These are phyloP conservation scores for Plestiodon gilberti DNA, from an alignment of 2,113 vertebrate species.

Conservation along the genomic window DNA sequence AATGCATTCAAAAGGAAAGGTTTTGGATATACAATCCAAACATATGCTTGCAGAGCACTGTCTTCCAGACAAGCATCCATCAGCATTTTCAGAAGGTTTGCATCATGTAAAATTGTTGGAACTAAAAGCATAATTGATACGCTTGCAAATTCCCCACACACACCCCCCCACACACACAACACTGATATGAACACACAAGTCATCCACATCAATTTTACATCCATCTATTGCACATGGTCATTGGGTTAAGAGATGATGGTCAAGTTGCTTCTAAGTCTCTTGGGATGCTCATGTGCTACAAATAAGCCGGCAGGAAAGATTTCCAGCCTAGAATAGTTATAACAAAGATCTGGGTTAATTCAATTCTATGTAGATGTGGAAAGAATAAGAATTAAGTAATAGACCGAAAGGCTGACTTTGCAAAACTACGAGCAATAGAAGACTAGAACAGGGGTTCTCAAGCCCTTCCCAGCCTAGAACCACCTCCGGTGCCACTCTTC, in stretches of 20 bases:
- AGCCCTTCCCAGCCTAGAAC: too few species aligned
- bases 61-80: neutral
- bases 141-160: too few species aligned
- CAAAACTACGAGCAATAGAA: constrained; percentile 49
- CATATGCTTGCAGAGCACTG: constrained; percentile 1
- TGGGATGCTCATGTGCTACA: neutral
- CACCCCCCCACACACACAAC: too few species aligned
- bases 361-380: constrained; percentile 38
- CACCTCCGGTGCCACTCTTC: too few species aligned
- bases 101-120: neutral
- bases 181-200: rapidly evolving
- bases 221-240: neutral
- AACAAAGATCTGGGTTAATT: neutral
- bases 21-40: constrained; percentile 14
- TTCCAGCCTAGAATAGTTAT: neutral
- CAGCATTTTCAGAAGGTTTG: neutral
- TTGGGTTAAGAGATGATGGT: neutral
- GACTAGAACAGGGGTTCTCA: constrained; percentile 49
- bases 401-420: constrained; percentile 47
- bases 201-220: rapidly evolving
- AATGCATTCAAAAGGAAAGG: constrained; percentile 20
- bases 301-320: neutral
- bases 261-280: neutral
- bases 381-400: constrained; percentile 24
- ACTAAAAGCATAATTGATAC: neutral